phyloP scores from a whole-genome alignment of 1,140 invertebrate species.

The Hydropsyche tenuis region DNA sequence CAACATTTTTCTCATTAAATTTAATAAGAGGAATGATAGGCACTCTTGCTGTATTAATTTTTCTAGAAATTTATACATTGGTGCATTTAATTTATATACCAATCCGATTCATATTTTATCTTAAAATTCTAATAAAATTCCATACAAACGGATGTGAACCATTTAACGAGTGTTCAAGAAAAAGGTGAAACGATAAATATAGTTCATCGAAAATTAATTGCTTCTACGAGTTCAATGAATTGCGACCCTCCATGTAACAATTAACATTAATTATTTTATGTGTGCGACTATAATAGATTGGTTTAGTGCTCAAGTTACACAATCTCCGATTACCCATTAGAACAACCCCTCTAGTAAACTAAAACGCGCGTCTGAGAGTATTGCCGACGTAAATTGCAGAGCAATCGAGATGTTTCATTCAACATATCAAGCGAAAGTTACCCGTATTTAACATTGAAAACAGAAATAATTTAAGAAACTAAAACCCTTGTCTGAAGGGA shows the following conservation, averaged over 20 bases:
- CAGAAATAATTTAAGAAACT: slow-evolving; percentile 16
- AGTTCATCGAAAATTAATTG: too few species aligned
- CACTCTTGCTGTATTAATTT: too few species aligned
- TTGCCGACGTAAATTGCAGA: neutral
- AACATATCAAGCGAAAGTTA: neutral
- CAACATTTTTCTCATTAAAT: too few species aligned
- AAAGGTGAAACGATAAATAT: too few species aligned
- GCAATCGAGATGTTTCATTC: slow-evolving; percentile 10
- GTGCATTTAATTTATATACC: too few species aligned
- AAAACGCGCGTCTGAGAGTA: neutral
- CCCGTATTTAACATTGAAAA: neutral
- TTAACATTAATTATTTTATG: slow-evolving; percentile 40
- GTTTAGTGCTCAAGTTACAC: slow-evolving; percentile 32
- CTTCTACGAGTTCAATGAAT: too few species aligned
- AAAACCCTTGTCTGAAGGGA: slow-evolving; percentile 60
- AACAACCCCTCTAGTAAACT: slow-evolving; percentile 22
- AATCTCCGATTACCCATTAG: slow-evolving; percentile 33
- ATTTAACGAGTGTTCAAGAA: too few species aligned
- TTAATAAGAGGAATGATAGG: too few species aligned
- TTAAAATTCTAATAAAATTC: too few species aligned
- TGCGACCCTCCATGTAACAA: slow-evolving; percentile 3
- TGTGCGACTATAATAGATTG: slow-evolving; percentile 28
- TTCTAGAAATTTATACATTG: too few species aligned
- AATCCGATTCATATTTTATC: too few species aligned
- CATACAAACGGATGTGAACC: too few species aligned